These are phyloP conservation scores for Oryzias curvinotus DNA, from an alignment of 2,113 vertebrate genomes.

Conservation along the genomic window DNA sequence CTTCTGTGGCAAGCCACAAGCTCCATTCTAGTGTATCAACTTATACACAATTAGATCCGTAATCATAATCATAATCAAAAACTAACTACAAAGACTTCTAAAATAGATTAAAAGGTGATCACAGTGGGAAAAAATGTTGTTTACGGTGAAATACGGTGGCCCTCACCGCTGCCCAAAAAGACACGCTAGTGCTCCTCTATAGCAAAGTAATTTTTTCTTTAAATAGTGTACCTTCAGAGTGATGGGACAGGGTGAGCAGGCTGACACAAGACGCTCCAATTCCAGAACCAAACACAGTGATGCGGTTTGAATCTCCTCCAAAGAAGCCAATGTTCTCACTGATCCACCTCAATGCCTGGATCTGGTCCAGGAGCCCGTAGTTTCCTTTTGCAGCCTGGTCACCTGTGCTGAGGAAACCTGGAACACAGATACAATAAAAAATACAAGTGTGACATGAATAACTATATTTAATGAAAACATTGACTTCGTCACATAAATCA, in stretches of 20 bases:
- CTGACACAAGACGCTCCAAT: conserved; percentile 98
- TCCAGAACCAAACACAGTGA: conserved; percentile 96
- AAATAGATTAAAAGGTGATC: no score
- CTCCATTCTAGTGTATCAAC: no score
- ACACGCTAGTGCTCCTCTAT: no score
- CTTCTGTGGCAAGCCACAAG: no score
- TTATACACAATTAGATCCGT: no score
- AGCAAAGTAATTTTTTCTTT: no score
- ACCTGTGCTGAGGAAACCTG: conserved; percentile 97
- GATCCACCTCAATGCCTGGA: conserved; percentile 97
- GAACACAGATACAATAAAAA: conserved; percentile 19
- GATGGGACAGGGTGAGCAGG: conserved; percentile 95
- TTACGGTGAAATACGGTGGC: no score
- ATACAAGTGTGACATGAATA: neutral
- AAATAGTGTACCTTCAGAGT: conserved; percentile 89
- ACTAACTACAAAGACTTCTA: no score
- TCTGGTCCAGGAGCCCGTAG: conserved; percentile 97
- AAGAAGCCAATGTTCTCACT: conserved; percentile 99
- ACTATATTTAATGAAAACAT: neutral
- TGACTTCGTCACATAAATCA: conserved; percentile 10
- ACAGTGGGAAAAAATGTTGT: no score
- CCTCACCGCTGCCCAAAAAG: no score
- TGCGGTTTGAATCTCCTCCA: conserved; percentile 93
- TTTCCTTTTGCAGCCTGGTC: conserved; percentile 99
- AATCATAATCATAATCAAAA: no score